These are phyloP conservation scores for Rhombomys opimus DNA, from an alignment of 2,113 vertebrate genomes.

Conservation along the genomic window DNA sequence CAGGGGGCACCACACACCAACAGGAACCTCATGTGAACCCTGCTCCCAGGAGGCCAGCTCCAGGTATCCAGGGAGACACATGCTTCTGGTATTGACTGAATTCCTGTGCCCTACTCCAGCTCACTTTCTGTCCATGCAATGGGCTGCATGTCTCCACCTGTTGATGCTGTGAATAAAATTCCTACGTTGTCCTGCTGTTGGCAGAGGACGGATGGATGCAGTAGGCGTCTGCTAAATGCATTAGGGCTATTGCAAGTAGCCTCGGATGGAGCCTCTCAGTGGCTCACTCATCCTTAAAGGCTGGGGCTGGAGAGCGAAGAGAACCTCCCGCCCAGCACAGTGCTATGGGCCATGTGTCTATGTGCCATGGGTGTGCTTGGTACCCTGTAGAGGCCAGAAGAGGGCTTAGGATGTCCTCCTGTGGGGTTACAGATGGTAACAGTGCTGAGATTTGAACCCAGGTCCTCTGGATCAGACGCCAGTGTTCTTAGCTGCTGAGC, in stretches of 20 bases:
- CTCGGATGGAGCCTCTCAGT: accelerated
- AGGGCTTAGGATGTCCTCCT: neutral
- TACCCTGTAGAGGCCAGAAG: neutral
- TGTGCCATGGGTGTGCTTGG: neutral
- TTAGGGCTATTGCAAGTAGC: accelerated
- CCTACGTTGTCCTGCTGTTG: neutral
- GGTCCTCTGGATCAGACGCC: neutral
- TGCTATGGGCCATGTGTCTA: neutral
- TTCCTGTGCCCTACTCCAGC: neutral
- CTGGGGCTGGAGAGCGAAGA: neutral
- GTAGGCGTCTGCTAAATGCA: neutral
- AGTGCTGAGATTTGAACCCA: neutral
- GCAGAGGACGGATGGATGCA: neutral
- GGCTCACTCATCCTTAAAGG: neutral
- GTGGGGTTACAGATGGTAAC: no score
- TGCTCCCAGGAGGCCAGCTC: neutral
- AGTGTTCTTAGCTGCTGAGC: neutral
- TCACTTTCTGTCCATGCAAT: neutral
- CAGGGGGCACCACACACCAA: neutral
- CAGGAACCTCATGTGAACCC: neutral
- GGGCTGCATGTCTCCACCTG: neutral
- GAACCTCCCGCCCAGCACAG: neutral
- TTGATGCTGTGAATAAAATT: neutral
- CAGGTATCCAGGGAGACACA: neutral
- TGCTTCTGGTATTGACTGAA: neutral